These are phyloP conservation scores for Ardeotis arabs DNA, from an alignment of 2,113 vertebrate species.

Conservation along the genomic window DNA sequence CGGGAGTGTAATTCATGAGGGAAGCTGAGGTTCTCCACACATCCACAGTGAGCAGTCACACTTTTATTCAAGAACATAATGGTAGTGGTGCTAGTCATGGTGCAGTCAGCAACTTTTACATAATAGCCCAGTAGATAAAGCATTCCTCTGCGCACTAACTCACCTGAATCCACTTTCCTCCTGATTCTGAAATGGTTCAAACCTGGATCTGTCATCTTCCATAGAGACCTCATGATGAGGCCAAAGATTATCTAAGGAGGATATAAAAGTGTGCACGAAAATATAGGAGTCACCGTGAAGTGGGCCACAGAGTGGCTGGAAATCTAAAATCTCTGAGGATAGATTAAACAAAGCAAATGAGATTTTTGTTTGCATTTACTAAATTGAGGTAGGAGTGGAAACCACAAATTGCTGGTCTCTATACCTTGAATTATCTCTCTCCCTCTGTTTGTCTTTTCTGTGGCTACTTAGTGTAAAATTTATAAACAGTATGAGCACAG, in stretches of 20 bases:
- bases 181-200: background rate
- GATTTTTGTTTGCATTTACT: background rate
- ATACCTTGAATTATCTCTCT: background rate
- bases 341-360: background rate
- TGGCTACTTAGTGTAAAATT: background rate
- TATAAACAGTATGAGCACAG: background rate
- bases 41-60: background rate
- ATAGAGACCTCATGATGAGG: background rate
- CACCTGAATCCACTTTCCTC: background rate
- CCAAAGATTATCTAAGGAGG: background rate
- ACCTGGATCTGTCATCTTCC: background rate
- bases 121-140: background rate
- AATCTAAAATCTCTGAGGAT: background rate
- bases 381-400: background rate
- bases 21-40: background rate
- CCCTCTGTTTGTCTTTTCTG: background rate
- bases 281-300: background rate
- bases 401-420: background rate
- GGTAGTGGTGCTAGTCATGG: background rate
- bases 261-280: background rate
- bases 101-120: background rate
- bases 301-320: background rate
- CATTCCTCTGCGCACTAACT: background rate
- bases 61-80: background rate
- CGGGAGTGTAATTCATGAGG: background rate